Conservation (phyloP, 1,140 invertebrate genomes). For the Meloidogyne hapla region DNA sequence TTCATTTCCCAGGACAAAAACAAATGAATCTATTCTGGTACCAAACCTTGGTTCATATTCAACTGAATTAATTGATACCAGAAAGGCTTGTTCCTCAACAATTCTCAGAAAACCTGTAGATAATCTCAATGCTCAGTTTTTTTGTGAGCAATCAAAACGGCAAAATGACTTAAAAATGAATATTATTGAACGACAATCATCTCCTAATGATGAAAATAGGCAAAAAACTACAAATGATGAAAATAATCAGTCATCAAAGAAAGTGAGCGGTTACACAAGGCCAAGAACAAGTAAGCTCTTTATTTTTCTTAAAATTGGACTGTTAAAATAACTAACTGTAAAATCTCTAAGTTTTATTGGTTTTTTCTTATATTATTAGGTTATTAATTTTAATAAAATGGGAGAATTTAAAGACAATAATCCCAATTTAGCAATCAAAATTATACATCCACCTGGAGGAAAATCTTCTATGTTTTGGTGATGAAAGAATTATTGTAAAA, state of each 20-base stretch:
- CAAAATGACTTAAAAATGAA: neutral
- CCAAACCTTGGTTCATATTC: neutral
- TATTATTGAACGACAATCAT: neutral
- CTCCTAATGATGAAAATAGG: neutral
- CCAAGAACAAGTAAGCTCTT: neutral
- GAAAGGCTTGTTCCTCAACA: neutral
- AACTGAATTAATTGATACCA: neutral
- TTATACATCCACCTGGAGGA: neutral
- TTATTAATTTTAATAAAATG: too few species aligned
- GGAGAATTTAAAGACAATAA: too few species aligned
- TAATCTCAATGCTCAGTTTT: neutral
- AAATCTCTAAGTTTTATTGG: too few species aligned
- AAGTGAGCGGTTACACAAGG: neutral
- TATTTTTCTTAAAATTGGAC: neutral
- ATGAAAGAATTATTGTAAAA: neutral
- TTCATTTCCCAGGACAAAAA: neutral
- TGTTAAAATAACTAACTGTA: neutral
- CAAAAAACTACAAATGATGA: neutral
- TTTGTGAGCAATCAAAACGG: neutral
- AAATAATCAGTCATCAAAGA: neutral
- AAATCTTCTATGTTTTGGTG: neutral
- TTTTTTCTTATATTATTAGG: too few species aligned
- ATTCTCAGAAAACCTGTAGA: neutral
- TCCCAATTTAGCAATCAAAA: neutral
- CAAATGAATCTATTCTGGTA: neutral